phyloP scores from a whole-genome alignment of 2,113 vertebrate genomes.

The Cebus imitator region DNA sequence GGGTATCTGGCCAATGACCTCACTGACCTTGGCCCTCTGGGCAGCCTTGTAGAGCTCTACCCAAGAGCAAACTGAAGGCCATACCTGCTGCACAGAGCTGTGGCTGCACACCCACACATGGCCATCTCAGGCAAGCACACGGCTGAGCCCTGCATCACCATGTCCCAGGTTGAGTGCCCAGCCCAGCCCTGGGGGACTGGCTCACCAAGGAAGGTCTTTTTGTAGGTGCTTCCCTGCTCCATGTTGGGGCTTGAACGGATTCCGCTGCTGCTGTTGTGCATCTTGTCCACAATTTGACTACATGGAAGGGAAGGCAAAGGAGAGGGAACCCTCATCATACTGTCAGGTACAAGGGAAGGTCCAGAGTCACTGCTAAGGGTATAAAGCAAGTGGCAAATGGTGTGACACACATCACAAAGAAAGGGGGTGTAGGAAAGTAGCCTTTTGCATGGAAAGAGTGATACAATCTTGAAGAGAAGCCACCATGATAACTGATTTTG shows the following conservation, averaged over 20 bases:
- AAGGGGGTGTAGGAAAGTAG: not conserved
- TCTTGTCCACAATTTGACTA: constrained; percentile 93
- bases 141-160: not conserved
- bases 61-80: not conserved
- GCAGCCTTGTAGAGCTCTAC: not conserved
- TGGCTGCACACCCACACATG: not conserved
- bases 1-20: not conserved
- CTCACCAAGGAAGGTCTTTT: constrained; percentile 94
- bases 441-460: not conserved
- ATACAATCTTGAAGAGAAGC: not conserved
- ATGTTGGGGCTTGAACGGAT: constrained; percentile 89
- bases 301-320: not conserved
- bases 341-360: not conserved
- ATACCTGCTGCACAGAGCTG: not conserved
- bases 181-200: not conserved
- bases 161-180: not conserved
- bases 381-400: not conserved
- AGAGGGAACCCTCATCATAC: not conserved
- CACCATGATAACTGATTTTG: not conserved
- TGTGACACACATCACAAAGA: not conserved
- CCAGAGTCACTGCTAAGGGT: not conserved
- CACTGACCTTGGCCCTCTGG: not conserved
- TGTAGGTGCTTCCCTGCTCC: constrained; percentile 93
- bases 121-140: not conserved
- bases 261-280: constrained; percentile 91